Evolutionary conservation across 2,113 vertebrate genomes (phyloP), one percentile per base, ranked within the genome.

Genomic region (Pithys albifrons): DNA sequence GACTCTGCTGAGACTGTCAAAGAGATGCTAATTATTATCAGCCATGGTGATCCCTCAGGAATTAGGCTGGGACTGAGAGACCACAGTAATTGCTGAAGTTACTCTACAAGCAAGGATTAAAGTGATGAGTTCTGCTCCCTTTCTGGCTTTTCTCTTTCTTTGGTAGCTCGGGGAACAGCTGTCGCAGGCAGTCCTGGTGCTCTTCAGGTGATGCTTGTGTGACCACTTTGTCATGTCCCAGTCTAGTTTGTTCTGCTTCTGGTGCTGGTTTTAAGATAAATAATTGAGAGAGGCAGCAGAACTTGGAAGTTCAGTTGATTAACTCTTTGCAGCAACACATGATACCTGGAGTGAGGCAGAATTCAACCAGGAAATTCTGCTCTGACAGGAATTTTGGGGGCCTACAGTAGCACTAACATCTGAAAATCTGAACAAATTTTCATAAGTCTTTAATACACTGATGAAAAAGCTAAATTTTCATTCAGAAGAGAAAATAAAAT

Each of bases 11-110:
- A 78, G 92, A 27, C 69, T 95, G 81, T 83, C 84, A 88, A 67
- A 94, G 75, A 62, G 85, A 89, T 80, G 89, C 81, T 93, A 89
- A 95, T 97, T 95, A 66, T 49, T 59, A 33, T 67, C 85, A 93
- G 33, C 78, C 74, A 20, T 9, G 33, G 27, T 45, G 51, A 94
- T 92, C 88, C 82, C 69, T 67, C 37, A 57, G 67, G 95, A 94
- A 86, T 88, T 77, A 16, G 5, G 6, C 31, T 55, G 64, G 84
- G 79, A 64, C n/a, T 74, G 55, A 80, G 72, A 71, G 91, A 70
- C 46, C 19, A 3, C 8, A 27, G 0, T 25, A 70, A 76, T 70
- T 95, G 80, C 71, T 37, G 57, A 88, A 92, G 70, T 95, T 91
- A 28, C 25, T 19, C 57, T 65, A 3, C 67, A 91, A 55, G 18